These are phyloP conservation scores for Trichonephila clavata DNA, from an alignment of 1,140 invertebrate genomes.

Conservation along the genomic window DNA sequence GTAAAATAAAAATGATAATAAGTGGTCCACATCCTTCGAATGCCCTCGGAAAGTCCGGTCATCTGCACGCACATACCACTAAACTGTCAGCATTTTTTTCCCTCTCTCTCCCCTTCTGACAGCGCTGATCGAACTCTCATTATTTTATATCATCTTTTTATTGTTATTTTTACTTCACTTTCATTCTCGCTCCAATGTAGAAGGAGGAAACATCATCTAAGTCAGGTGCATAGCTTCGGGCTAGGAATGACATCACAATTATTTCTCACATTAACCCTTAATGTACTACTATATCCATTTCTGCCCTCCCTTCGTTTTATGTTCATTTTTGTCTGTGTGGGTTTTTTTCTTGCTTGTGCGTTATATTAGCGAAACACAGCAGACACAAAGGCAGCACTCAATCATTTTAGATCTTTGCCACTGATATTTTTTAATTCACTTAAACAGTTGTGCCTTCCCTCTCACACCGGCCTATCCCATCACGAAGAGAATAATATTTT, in stretches of 20 bases:
- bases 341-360: not conserved
- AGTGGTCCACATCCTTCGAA: conserved; percentile 3
- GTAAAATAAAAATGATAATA: not conserved
- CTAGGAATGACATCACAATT: conserved; percentile 62
- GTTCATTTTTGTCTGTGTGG: conserved; percentile 18
- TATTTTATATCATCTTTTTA: conserved; percentile 29
- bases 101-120: not conserved
- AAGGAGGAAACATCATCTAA: conserved; percentile 57
- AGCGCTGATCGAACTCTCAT: conserved; percentile 9
- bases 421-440: conserved; percentile 32
- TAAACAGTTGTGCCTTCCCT: conserved; percentile 5
- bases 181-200: conserved; percentile 18
- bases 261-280: conserved; percentile 69
- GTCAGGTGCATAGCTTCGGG: conserved; percentile 60
- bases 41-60: conserved; percentile 15
- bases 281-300: conserved; percentile 42
- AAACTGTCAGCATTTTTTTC: conserved; percentile 20
- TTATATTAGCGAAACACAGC: conserved; percentile 2
- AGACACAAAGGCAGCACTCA: conserved; percentile 41
- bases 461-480: not conserved
- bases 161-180: conserved; percentile 30
- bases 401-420: conserved; percentile 56
- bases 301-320: not conserved
- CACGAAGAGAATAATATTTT: too few species aligned
- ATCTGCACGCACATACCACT: conserved; percentile 26